These are phyloP conservation scores for Monomorium pharaonis DNA, from an alignment of 1,140 invertebrate species.

Conservation along the genomic window DNA sequence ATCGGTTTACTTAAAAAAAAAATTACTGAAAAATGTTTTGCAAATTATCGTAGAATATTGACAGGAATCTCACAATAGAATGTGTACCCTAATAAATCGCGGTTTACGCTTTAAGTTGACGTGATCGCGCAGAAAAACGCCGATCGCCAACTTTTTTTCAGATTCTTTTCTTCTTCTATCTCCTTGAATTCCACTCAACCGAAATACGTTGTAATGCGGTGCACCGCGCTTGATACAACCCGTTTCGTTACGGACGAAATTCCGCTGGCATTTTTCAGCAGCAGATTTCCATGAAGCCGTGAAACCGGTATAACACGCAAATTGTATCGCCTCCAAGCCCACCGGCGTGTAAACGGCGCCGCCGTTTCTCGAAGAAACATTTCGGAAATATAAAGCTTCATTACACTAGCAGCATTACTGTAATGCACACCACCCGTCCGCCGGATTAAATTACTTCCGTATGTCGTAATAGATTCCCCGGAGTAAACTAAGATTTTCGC, in stretches of 20 bases:
- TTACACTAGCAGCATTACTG: slow-evolving; percentile 44
- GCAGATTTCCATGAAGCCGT: slow-evolving; percentile 22
- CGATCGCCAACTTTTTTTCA: background rate
- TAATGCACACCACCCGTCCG: slow-evolving; percentile 8
- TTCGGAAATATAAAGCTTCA: slow-evolving; percentile 53
- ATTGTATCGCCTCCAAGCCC: slow-evolving; percentile 36
- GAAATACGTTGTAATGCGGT: slow-evolving; percentile 45
- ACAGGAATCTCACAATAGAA: background rate
- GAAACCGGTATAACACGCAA: slow-evolving; percentile 25
- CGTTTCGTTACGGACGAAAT: slow-evolving; percentile 42
- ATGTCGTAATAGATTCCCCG: slow-evolving; percentile 10
- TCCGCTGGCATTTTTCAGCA: slow-evolving; percentile 37
- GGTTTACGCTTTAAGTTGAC: background rate
- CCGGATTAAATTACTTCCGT: slow-evolving; percentile 43
- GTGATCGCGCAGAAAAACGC: slow-evolving; percentile 13
- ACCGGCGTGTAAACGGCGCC: slow-evolving; percentile 33
- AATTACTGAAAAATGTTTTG: background rate
- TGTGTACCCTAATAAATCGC: background rate
- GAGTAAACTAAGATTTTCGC: background rate
- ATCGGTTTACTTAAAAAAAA: background rate
- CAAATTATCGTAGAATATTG: background rate
- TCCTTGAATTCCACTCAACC: slow-evolving; percentile 45
- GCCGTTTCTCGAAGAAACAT: slow-evolving; percentile 41
- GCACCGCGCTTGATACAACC: slow-evolving; percentile 35
- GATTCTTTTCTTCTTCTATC: slow-evolving; percentile 3